Base-by-base conservation (phyloP, 2,888 invertebrate genomes). In the Agelastica alni region DNA sequence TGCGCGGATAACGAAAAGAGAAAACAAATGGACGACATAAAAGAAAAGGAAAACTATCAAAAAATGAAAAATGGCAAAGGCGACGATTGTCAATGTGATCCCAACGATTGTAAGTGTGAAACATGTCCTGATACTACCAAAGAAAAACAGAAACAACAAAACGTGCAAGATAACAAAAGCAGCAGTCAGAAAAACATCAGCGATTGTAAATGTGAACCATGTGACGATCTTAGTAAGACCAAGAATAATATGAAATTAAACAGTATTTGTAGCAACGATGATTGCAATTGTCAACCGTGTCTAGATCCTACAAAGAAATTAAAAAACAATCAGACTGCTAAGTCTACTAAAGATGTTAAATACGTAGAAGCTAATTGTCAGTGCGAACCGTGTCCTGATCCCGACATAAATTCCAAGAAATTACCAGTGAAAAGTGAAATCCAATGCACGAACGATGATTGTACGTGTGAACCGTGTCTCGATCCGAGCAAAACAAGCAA, bases 281-380 rank as follows among this genome's bases (percentile, higher is more conserved):
- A 16, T 4, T 44, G 44, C 12, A 17, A 44, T 4, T 44, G 44
- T 18, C 10, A 12, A 3, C 31, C 31, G 7, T 44, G 44, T 18
- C 3, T 9, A 7, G 31, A 31, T 32, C 31, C 44, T 2, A 44
- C 26, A 26, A 26, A 26, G 20, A 17, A 17, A 17, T 6, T 3
- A 2, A 4, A 36, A 36, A 32, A n/a, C 10, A 32, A 13, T 32
- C 32, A 4, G 32, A n/a, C 4, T 4, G 13, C n/a, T n/a, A n/a
- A n/a, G n/a, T n/a, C n/a, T n/a, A n/a, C n/a, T n/a, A n/a, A n/a
- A n/a, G n/a, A n/a, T n/a, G n/a, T n/a, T n/a, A n/a, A n/a, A n/a
- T n/a, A n/a, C n/a, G n/a, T n/a, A n/a, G n/a, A n/a, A n/a, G n/a
- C n/a, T n/a, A n/a, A n/a, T n/a, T n/a, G n/a, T n/a, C n/a, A n/a